Evolutionary conservation across 2,888 invertebrate genomes (phyloP).

Genomic region (Tenthredo mesomela): DNA sequence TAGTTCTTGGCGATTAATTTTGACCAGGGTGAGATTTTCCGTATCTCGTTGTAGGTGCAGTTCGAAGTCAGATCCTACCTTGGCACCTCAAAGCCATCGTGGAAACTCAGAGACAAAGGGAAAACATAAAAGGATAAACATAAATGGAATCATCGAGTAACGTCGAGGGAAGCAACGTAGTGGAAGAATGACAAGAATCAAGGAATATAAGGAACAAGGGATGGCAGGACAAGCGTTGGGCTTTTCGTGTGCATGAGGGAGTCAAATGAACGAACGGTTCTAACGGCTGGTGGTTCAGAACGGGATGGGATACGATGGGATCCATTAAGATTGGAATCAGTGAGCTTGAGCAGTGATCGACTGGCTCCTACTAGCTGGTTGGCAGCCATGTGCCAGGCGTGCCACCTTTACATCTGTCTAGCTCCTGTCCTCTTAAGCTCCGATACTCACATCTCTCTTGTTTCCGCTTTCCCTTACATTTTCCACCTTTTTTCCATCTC

Average conservation of each 20-base stretch:
- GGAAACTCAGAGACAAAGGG: conserved; percentile 27
- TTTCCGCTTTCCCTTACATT: conserved; percentile 17
- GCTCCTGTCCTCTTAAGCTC: conserved; percentile 49
- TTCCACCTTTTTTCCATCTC: neutral
- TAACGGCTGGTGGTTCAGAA: conserved; percentile 45
- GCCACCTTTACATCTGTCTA: conserved; percentile 49
- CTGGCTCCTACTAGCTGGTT: conserved; percentile 42
- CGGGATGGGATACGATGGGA: conserved; percentile 48
- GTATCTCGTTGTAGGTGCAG: neutral
- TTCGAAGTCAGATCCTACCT: neutral
- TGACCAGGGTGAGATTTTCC: neutral
- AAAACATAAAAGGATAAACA: conserved; percentile 37
- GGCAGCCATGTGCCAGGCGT: conserved; percentile 47
- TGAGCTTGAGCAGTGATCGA: conserved; percentile 50
- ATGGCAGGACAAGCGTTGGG: conserved; percentile 7
- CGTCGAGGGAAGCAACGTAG: conserved; percentile 10
- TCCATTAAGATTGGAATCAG: conserved; percentile 51
- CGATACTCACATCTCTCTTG: conserved; percentile 49
- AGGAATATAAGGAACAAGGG: conserved; percentile 24
- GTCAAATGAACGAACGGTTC: conserved; percentile 32
- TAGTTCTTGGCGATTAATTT: neutral
- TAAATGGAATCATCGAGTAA: conserved; percentile 40
- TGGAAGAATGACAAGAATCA: conserved; percentile 47
- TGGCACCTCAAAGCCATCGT: conserved; percentile 7
- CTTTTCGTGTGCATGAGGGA: conserved; percentile 5